A percentile compares a stretch with the other conserved stretches of the same genome.
phyloP scores from a whole-genome alignment of 1,140 invertebrate species.

The Hycleus phaleratus region DNA sequence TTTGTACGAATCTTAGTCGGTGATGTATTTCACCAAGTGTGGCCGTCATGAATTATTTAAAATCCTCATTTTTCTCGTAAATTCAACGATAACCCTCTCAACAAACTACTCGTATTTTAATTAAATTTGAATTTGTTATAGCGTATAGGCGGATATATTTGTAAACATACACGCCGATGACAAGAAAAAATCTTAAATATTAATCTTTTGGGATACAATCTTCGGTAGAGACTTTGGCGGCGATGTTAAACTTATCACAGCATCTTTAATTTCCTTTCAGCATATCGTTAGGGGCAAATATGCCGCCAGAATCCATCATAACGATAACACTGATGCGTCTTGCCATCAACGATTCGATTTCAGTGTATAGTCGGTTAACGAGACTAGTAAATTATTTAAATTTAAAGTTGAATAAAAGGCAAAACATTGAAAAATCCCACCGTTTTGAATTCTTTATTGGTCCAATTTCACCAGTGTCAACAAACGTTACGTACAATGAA shows the following conservation, averaged over 20 bases:
- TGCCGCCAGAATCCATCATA: constrained; percentile 38
- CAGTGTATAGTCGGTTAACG: no score
- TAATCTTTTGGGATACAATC: constrained; percentile 25
- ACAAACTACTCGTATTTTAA: no score
- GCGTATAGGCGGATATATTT: no score
- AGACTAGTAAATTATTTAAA: no score
- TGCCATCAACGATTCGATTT: constrained; percentile 16
- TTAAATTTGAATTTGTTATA: no score
- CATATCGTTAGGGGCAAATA: constrained; percentile 37
- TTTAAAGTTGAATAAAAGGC: not conserved
- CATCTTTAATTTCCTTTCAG: constrained; percentile 41
- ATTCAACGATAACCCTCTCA: no score
- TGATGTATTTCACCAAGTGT: constrained; percentile 8
- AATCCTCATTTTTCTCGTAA: not conserved
- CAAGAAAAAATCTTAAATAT: constrained; percentile 22
- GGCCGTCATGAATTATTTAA: constrained; percentile 1
- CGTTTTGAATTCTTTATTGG: constrained; percentile 17
- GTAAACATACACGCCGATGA: no score
- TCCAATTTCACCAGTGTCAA: constrained; percentile 19
- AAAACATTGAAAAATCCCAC: not conserved
- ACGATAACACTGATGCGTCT: constrained; percentile 36
- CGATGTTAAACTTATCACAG: constrained; percentile 32
- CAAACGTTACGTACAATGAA: constrained; percentile 8
- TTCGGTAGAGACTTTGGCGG: constrained; percentile 26
- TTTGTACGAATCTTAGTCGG: constrained; percentile 9